Conservation (phyloP, 2,797 vertebrate species). For the Alcedo atthis region DNA sequence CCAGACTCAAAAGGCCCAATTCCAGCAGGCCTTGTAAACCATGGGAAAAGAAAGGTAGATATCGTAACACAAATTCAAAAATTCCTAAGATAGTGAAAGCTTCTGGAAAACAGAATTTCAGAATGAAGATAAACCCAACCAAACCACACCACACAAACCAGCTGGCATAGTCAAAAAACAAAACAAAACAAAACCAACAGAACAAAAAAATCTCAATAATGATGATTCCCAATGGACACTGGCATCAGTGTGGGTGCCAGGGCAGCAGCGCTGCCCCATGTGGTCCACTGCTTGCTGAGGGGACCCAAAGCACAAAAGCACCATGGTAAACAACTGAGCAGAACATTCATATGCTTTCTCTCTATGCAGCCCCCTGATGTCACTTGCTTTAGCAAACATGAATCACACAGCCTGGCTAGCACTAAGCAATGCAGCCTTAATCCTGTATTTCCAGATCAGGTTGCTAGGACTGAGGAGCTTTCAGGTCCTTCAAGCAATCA, state of each 20-base stretch:
- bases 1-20: neutral
- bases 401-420: neutral
- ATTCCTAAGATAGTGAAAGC: accelerated
- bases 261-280: neutral
- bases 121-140: neutral
- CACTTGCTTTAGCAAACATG: neutral
- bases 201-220: no score
- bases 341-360: neutral
- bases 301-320: neutral
- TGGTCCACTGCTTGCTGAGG: neutral
- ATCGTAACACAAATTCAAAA: neutral
- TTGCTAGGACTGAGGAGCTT: neutral
- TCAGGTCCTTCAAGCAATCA: neutral
- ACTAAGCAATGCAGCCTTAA: neutral
- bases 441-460: accelerated
- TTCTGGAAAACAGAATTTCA: neutral
- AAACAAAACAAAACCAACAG: no score
- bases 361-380: neutral
- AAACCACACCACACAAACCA: neutral
- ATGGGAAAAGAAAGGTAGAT: neutral
- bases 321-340: neutral
- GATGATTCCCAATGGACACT: neutral
- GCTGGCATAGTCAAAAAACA: neutral
- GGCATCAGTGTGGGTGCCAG: accelerated
- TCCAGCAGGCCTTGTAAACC: neutral